phyloP scores from a whole-genome alignment of 2,888 invertebrate genomes.

The Merodon equestris region DNA sequence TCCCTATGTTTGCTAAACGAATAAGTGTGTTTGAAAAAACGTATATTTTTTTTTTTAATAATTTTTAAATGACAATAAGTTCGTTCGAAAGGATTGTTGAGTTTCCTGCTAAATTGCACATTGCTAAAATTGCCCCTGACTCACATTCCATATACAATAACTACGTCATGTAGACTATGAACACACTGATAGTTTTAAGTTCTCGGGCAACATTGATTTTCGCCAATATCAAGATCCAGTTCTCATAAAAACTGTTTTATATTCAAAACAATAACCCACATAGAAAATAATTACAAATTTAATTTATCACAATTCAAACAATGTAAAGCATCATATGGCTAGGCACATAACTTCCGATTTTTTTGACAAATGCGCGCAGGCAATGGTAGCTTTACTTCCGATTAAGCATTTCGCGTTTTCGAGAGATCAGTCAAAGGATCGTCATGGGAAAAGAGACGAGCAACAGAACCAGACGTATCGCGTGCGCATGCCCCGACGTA shows the following conservation, averaged over 20 bases:
- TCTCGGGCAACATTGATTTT: background rate
- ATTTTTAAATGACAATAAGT: background rate
- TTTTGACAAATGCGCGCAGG: conserved; percentile 38
- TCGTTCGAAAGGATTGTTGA: no score
- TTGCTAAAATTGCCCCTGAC: background rate
- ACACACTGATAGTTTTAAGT: conserved; percentile 2
- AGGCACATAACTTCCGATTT: background rate
- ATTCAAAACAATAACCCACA: no score
- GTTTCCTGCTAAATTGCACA: no score
- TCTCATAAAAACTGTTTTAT: no score
- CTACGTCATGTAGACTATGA: no score
- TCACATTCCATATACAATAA: no score
- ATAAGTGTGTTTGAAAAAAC: background rate
- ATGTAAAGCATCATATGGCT: background rate
- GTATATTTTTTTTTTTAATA: background rate
- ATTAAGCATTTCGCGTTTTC: background rate
- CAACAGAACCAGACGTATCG: no score
- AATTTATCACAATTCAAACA: background rate
- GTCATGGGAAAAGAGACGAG: background rate
- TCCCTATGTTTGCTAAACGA: no score
- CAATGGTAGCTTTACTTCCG: conserved; percentile 23
- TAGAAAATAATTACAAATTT: no score
- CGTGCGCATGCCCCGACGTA: conserved; percentile 34
- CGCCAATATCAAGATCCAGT: no score
- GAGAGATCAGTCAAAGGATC: conserved; percentile 53